Percentiles rank a stretch among this genome's conserved stretches.
phyloP scores from a whole-genome alignment of 2,113 vertebrate genomes.

The Lagopus leucura region DNA sequence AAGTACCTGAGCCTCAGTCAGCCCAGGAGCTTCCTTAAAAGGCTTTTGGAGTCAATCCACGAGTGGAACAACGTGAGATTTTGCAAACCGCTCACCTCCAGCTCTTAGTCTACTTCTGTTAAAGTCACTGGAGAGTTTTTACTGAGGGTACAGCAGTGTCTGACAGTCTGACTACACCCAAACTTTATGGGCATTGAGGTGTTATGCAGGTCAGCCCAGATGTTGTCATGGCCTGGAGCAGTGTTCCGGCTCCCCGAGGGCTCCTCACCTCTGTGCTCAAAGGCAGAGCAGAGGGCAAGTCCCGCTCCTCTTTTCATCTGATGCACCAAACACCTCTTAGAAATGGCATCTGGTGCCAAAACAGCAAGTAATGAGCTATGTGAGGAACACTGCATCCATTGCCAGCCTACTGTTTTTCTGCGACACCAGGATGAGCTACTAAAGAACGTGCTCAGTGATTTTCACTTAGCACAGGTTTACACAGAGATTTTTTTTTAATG shows the following conservation, averaged over 20 bases:
- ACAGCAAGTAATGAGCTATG: background rate
- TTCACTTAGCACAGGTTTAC: background rate
- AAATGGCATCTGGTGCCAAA: background rate
- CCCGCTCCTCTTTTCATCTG: background rate
- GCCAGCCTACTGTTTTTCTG: background rate
- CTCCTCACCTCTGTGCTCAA: background rate
- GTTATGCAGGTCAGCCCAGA: background rate
- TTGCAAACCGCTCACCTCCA: background rate
- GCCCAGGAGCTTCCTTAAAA: slow-evolving; percentile 18
- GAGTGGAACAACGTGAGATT: background rate
- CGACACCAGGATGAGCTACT: background rate
- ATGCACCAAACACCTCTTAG: background rate
- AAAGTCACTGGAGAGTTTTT: background rate
- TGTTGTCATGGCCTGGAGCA: rapidly evolving
- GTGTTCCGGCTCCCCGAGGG: background rate
- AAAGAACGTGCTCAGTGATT: background rate
- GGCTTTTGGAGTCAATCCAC: background rate
- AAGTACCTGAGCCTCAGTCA: background rate
- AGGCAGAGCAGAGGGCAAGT: background rate
- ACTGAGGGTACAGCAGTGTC: background rate
- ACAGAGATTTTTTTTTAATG: background rate
- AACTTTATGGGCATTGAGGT: background rate
- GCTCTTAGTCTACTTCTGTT: background rate
- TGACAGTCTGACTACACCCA: background rate
- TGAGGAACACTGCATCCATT: background rate